A percentile compares a stretch with the other conserved stretches of the same genome.
Evolutionary conservation across 2,113 vertebrate genomes (phyloP).

Genomic region (Cyanoliseus patagonus): DNA sequence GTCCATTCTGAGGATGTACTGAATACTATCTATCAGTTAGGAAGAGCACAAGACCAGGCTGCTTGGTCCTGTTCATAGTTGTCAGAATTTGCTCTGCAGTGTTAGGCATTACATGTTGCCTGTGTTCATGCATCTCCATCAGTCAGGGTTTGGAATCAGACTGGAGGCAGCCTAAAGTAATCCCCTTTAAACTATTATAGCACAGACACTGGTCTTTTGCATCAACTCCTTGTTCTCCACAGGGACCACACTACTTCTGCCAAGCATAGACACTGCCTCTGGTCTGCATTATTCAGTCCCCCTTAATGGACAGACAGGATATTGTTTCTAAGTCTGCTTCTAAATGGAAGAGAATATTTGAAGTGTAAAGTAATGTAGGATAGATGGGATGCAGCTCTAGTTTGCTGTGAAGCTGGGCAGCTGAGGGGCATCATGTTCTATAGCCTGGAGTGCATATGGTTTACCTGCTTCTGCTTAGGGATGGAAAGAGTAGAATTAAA

Average conservation of each 20-base stretch:
- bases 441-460: neutral
- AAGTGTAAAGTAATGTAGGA: neutral
- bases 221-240: neutral
- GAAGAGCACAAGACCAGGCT: neutral
- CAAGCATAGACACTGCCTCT: neutral
- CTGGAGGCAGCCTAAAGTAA: neutral
- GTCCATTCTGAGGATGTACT: neutral
- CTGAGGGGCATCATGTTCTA: neutral
- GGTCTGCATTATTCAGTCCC: neutral
- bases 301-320: neutral
- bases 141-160: neutral
- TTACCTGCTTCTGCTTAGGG: neutral
- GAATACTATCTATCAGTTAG: too few relatives aligned
- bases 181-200: neutral
- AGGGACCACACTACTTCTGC: neutral
- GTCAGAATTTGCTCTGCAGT: neutral
- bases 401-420: neutral
- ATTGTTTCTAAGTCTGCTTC: neutral
- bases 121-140: neutral
- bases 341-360: neutral
- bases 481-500: neutral
- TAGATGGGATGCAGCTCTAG: neutral
- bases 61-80: neutral
- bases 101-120: neutral
- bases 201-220: neutral